Conservation (phyloP, 1,140 invertebrate genomes). For the Himalopsyche phryganea region DNA sequence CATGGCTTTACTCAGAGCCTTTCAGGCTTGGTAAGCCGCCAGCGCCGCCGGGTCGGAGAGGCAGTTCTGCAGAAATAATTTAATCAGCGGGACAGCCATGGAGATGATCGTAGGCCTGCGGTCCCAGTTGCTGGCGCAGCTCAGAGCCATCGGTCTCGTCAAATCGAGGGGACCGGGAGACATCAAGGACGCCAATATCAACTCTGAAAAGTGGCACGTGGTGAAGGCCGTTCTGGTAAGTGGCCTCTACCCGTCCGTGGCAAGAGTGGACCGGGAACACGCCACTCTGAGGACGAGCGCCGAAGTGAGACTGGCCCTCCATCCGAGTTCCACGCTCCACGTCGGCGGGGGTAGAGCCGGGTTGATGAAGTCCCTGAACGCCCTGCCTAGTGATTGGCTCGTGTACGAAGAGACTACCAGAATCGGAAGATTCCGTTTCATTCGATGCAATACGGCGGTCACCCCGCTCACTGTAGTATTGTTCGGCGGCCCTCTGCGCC, state of each 20-base stretch:
- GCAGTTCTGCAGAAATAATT: slow-evolving; percentile 76
- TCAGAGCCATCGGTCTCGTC: slow-evolving; percentile 83
- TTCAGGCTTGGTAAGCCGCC: slow-evolving; percentile 76
- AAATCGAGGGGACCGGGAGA: slow-evolving; percentile 69
- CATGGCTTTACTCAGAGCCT: slow-evolving; percentile 79
- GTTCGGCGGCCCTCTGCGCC: slow-evolving; percentile 67
- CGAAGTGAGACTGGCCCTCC: slow-evolving; percentile 71
- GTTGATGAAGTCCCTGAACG: slow-evolving; percentile 38
- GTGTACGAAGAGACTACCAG: slow-evolving; percentile 80
- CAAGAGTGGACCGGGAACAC: slow-evolving; percentile 55
- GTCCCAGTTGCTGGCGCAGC: slow-evolving; percentile 76
- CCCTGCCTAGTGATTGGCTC: slow-evolving; percentile 76
- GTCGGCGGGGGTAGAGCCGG: slow-evolving; percentile 40
- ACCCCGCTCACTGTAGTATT: slow-evolving; percentile 76
- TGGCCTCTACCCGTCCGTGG: slow-evolving; percentile 86
- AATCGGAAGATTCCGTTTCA: slow-evolving; percentile 60
- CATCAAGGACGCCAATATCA: slow-evolving; percentile 74
- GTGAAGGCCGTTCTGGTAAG: slow-evolving; percentile 86
- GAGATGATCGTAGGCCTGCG: slow-evolving; percentile 79
- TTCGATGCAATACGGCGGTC: slow-evolving; percentile 73
- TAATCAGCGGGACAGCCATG: slow-evolving; percentile 78
- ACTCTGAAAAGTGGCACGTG: slow-evolving; percentile 87
- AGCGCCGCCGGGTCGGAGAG: slow-evolving; percentile 64
- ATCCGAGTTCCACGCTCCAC: slow-evolving; percentile 69
- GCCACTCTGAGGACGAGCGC: slow-evolving; percentile 53